Evolutionary conservation across 1,140 invertebrate species (phyloP), one percentile per base, ranked within the genome.

Genomic region (Pteromalus puparum): DNA sequence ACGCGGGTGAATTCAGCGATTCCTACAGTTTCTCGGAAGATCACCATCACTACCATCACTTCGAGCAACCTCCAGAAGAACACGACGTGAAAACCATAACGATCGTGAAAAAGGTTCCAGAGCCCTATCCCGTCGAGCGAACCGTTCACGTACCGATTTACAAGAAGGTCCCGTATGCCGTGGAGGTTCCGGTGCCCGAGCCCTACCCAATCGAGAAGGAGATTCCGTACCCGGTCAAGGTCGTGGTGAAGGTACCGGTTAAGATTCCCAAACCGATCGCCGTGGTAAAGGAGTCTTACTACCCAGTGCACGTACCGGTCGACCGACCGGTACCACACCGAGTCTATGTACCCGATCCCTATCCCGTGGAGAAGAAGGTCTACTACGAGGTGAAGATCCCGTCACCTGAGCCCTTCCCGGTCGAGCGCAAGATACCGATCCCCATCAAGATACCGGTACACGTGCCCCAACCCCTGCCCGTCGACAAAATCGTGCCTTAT

Each of bases 301-400:
- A 92, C 42, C 90, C 92, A 0, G 90, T 93, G 1, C 88, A 91
- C 42, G 91, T 93, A 15, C 92, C 90, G 0, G 88, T 93, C 0
- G 95, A 96, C 86, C 94, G 94, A 89, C 95, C 94, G 1, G 94
- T 95, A 87, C 95, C 95, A 72, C 94, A 95, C 82, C 95, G 95
- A 87, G 95, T 96, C 4, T 94, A 95, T 75, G 93, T 96, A 21
- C 95, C 95, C 13, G 93, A 95, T 0, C 95, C 95, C 24, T 94
- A 94, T 86, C 95, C 95, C 1, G 95, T 96, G 7, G 95, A 95
- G 86, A 95, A 93, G 88, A 95, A 94, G 85, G 93, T 96, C 24
- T 94, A 94, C 80, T 95, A 95, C 87, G 94, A 95, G 78, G 94
- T 96, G 13, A 94, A 94, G 87, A 93, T 95, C 67, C 92, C 93